These are phyloP conservation scores for Polypedilum vanderplanki DNA, from an alignment of 1,140 invertebrate species.

Conservation along the genomic window DNA sequence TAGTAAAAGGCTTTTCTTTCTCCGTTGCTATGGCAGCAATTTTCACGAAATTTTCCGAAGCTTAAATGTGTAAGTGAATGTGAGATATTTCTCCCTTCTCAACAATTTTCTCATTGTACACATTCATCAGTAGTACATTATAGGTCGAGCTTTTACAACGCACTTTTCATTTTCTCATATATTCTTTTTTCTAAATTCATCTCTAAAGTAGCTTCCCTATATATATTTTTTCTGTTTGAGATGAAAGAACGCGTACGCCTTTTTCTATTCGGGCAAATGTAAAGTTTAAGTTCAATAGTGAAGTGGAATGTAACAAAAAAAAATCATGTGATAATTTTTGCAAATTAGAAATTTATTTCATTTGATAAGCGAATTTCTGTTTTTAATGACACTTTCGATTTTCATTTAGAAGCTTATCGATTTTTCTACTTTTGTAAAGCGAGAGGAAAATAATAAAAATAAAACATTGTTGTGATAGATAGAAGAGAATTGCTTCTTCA, in stretches of 20 bases:
- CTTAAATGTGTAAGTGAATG: conserved; percentile 25
- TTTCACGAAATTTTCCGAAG: conserved; percentile 25
- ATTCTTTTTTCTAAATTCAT: conserved; percentile 28
- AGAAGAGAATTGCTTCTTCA: no score
- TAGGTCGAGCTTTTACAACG: conserved; percentile 26
- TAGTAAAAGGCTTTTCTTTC: no score
- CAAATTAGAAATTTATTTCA: background rate
- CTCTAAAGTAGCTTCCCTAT: conserved; percentile 24
- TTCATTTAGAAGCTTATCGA: no score
- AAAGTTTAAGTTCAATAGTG: background rate
- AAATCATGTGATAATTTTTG: background rate
- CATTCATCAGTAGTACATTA: conserved; percentile 10
- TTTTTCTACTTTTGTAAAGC: no score
- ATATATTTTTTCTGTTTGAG: background rate
- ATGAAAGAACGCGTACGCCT: background rate
- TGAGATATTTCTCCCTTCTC: conserved; percentile 16
- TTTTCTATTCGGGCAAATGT: background rate
- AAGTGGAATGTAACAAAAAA: background rate
- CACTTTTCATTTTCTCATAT: conserved; percentile 30
- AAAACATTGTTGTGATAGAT: no score
- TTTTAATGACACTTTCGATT: no score
- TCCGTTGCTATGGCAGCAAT: background rate
- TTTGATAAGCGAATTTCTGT: no score
- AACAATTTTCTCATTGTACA: conserved; percentile 5
- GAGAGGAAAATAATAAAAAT: no score